Evolutionary conservation across 92 coral and sea anemone species (phyloP).

Genomic region (Epizoanthus rinbou): DNA sequence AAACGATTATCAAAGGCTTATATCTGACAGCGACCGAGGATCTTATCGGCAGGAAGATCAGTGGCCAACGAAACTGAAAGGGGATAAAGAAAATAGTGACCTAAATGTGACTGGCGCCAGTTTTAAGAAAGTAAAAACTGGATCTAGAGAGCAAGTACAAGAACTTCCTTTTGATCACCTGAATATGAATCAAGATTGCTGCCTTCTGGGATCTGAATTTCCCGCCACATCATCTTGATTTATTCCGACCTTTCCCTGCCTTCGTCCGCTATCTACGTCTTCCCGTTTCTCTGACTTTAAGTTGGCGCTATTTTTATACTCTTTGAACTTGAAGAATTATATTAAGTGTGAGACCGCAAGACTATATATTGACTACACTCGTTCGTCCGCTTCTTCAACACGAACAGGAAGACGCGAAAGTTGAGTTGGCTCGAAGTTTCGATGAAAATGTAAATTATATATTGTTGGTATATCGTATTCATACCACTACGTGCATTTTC

Average conservation of each 20-base stretch:
- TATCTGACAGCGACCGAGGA: no score
- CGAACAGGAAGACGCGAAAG: conserved; percentile 14
- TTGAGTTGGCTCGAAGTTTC: conserved; percentile 12
- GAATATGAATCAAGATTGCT: conserved; percentile 6
- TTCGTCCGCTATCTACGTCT: conserved; percentile 5
- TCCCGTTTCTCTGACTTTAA: conserved; percentile 21
- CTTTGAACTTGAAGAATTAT: background rate
- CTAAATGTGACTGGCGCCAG: conserved; percentile 1
- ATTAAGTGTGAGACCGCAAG: conserved; percentile 24
- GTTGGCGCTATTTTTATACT: conserved; percentile 15
- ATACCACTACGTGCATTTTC: background rate
- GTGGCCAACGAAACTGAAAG: background rate
- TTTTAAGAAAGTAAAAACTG: background rate
- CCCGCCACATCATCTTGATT: conserved; percentile 29
- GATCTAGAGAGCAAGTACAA: conserved; percentile 10
- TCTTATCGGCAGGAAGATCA: background rate
- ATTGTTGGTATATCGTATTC: conserved; percentile 17
- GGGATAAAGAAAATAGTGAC: background rate
- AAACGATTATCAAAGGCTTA: conserved; percentile 1
- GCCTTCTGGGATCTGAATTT: conserved; percentile 1
- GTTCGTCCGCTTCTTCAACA: conserved; percentile 17
- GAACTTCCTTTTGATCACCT: conserved; percentile 8
- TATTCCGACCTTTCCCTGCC: conserved; percentile 25
- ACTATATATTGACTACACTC: conserved; percentile 17
- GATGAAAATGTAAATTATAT: conserved; percentile 14